Evolutionary conservation across 2,113 vertebrate genomes (phyloP).

Genomic region (Cercopithecus mona): DNA sequence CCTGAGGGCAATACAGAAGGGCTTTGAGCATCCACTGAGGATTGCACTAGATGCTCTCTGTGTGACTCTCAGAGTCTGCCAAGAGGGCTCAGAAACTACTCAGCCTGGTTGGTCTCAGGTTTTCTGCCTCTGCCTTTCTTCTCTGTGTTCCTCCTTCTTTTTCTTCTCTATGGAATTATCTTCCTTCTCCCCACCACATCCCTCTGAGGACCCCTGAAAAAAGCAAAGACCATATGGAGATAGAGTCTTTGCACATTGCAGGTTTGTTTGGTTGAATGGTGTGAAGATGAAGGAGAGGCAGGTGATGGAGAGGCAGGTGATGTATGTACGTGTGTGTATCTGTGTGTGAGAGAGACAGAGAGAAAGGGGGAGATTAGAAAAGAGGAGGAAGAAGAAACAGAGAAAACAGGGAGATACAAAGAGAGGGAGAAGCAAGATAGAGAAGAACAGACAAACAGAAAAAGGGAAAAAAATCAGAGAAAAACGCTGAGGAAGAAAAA

Average conservation of each 20-base stretch:
- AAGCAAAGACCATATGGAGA: conserved; percentile 24
- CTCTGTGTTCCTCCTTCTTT: neutral
- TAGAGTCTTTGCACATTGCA: neutral
- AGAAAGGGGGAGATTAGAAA: neutral
- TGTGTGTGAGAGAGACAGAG: neutral
- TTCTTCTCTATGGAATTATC: neutral
- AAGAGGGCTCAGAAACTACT: neutral
- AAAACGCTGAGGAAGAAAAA: neutral
- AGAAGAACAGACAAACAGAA: neutral
- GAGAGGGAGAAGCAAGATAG: neutral
- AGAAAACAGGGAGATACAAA: neutral
- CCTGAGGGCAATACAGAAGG: neutral
- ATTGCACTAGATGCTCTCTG: neutral
- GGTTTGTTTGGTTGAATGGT: neutral
- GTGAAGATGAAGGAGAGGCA: conserved; percentile 33
- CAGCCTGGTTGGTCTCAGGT: neutral
- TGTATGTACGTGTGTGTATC: neutral
- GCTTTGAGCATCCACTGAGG: neutral
- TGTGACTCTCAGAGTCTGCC: neutral
- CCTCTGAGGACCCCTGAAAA: conserved; percentile 9
- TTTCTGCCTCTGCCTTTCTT: neutral
- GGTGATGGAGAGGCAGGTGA: neutral
- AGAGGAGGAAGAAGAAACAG: neutral
- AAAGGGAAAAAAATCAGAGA: neutral
- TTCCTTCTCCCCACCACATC: neutral